A percentile compares a stretch with the other conserved stretches of the same genome.
Evolutionary conservation across 2,797 vertebrate species (phyloP).

Genomic region (Lagodon rhomboides): DNA sequence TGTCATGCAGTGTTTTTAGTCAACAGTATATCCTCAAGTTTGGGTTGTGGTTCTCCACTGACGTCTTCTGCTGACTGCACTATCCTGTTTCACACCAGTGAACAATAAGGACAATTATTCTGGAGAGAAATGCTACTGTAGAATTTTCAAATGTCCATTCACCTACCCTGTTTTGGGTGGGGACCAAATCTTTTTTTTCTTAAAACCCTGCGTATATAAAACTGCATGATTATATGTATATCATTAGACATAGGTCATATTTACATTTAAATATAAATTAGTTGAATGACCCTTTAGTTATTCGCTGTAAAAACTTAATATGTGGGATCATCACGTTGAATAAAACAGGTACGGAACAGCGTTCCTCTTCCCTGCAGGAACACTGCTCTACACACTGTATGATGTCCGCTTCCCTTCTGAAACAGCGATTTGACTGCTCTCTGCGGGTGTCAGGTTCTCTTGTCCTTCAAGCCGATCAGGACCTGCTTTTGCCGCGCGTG

Average conservation of each 20-base stretch:
- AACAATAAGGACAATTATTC: neutral
- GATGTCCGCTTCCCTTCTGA: slow-evolving; percentile 48
- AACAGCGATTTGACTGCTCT: slow-evolving; percentile 68
- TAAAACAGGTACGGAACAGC: slow-evolving; percentile 23
- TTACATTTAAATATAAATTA: neutral
- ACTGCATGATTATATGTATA: neutral
- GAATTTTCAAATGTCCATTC: neutral
- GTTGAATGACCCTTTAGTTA: neutral
- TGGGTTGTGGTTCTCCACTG: neutral
- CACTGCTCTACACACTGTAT: slow-evolving; percentile 23
- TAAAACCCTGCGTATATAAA: neutral
- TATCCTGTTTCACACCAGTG: neutral
- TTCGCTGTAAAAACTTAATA: neutral
- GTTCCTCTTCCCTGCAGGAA: slow-evolving; percentile 2
- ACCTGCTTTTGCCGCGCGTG: slow-evolving; percentile 63
- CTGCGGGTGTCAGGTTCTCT: slow-evolving; percentile 71
- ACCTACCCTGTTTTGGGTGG: neutral
- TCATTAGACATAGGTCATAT: neutral
- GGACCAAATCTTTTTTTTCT: too few species aligned
- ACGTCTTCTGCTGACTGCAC: neutral
- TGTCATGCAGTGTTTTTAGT: neutral
- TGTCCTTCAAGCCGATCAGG: slow-evolving; percentile 78
- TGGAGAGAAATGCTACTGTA: neutral
- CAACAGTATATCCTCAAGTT: neutral
- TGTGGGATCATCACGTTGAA: neutral